These are phyloP conservation scores for Rhinatrema bivittatum DNA, from an alignment of 2,797 vertebrate genomes.

Conservation along the genomic window DNA sequence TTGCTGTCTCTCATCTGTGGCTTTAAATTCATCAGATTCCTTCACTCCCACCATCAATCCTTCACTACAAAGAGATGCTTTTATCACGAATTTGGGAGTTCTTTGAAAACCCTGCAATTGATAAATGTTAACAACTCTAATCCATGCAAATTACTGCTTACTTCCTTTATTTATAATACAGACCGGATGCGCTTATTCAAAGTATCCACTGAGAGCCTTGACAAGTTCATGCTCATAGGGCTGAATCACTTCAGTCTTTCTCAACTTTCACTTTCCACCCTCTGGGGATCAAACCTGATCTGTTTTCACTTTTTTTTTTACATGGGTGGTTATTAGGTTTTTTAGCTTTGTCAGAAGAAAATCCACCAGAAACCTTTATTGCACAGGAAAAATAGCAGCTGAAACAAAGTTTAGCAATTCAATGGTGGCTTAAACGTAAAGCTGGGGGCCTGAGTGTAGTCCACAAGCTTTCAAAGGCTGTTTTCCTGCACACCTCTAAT, in stretches of 20 bases:
- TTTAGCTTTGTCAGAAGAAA: slow-evolving; percentile 61
- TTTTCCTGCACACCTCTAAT: too few relatives aligned
- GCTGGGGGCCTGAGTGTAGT: too few relatives aligned
- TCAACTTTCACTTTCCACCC: slow-evolving; percentile 43
- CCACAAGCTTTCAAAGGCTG: too few relatives aligned
- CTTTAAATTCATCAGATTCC: slow-evolving; percentile 89
- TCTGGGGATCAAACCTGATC: slow-evolving; percentile 58
- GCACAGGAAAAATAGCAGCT: slow-evolving; percentile 58
- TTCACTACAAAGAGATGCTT: slow-evolving; percentile 87
- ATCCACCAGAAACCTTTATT: slow-evolving; percentile 61
- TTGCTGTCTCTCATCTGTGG: slow-evolving; percentile 84
- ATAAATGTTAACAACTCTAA: slow-evolving; percentile 85
- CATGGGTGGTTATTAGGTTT: slow-evolving; percentile 55
- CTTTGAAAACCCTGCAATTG: slow-evolving; percentile 73
- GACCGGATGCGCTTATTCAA: slow-evolving; percentile 67
- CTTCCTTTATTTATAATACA: slow-evolving; percentile 74
- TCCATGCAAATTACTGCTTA: slow-evolving; percentile 79
- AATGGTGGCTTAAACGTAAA: slow-evolving; percentile 26
- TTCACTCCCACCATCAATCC: slow-evolving; percentile 85
- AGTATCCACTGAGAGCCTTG: slow-evolving; percentile 47
- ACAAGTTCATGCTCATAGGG: slow-evolving; percentile 47
- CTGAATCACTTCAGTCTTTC: slow-evolving; percentile 46
- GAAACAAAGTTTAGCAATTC: slow-evolving; percentile 62
- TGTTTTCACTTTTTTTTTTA: slow-evolving; percentile 59
- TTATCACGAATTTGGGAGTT: slow-evolving; percentile 81